Base-by-base conservation (phyloP, 2,888 invertebrate species). In the Lycaena phlaeas region DNA sequence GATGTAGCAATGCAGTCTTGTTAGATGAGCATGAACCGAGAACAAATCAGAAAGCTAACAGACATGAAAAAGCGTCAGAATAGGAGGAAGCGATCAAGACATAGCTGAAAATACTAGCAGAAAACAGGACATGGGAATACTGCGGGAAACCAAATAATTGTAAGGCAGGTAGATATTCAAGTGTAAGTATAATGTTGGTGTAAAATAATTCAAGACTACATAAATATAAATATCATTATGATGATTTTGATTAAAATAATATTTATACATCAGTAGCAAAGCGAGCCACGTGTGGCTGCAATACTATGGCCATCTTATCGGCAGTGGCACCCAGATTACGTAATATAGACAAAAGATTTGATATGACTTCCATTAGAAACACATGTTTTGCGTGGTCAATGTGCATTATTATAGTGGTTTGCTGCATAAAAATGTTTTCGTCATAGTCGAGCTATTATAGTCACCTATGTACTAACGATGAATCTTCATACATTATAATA, bases 151-250 rank as follows among this genome's bases (percentile, higher is more conserved):
- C 47, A 6, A 38, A 14, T 9, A 28, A 22, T 38, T 11, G 4
- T 34, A 48, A 50, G 5, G 34, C 31, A 2, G 29, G 54, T 7
- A 46, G 56, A 49, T 54, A 1, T 54, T 54, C 38, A 52, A 47
- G 37, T 37, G 47, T 1, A 56, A 53, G 40, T 27, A 36, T 10
- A 11, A 22, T 10, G 17, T 38, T 40, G 18, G 27, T 48, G 46
- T 34, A 4, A 30, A 25, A 3, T 14, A 38, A 15, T 31, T 31
- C 27, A 42, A 37, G 27, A 31, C 36, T 14, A 36, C 36, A 10
- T 28, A 36, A 30, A 31, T 42, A 15, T 37, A 30, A 1, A 37
- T 37, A 42, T 12, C 27, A 38, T 7, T 2, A 27, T 29, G 17
- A 42, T 38, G 5, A n/a, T 15, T 18, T 42, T 5, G 27, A 37